Evolutionary conservation across 2,113 vertebrate species (phyloP).

Genomic region (Halcyon malimbica): DNA sequence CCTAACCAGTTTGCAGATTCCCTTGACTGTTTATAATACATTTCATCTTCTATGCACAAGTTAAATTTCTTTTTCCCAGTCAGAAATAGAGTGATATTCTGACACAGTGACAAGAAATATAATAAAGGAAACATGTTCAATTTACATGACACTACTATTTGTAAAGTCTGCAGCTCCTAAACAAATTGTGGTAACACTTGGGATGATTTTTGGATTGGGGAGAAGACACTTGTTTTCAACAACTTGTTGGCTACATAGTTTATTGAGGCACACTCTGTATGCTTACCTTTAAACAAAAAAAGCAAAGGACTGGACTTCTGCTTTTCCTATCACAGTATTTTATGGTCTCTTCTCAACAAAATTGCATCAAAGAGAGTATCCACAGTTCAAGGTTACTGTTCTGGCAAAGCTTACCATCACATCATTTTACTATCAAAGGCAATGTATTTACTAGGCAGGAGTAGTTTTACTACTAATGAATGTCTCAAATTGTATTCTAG

Average conservation of each 20-base stretch:
- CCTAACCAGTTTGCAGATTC: neutral
- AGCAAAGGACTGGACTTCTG: neutral
- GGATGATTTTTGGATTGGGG: neutral
- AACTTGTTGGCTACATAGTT: neutral
- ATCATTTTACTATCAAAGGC: neutral
- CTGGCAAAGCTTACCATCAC: neutral
- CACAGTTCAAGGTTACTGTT: neutral
- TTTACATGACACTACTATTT: neutral
- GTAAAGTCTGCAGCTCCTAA: neutral
- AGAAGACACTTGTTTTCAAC: neutral
- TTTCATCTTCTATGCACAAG: neutral
- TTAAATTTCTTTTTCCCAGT: neutral
- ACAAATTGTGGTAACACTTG: neutral
- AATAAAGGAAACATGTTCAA: neutral
- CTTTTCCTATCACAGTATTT: neutral
- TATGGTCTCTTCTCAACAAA: neutral
- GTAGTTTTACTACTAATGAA: neutral
- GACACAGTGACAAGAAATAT: neutral
- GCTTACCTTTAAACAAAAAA: neutral
- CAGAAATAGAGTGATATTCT: neutral
- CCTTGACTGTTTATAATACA: neutral
- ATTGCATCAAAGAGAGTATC: neutral
- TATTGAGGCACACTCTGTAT: fast-evolving
- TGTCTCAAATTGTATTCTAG: neutral
- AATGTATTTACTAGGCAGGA: neutral